phyloP scores from a whole-genome alignment of 2,888 invertebrate genomes.

The Busseola fusca region DNA sequence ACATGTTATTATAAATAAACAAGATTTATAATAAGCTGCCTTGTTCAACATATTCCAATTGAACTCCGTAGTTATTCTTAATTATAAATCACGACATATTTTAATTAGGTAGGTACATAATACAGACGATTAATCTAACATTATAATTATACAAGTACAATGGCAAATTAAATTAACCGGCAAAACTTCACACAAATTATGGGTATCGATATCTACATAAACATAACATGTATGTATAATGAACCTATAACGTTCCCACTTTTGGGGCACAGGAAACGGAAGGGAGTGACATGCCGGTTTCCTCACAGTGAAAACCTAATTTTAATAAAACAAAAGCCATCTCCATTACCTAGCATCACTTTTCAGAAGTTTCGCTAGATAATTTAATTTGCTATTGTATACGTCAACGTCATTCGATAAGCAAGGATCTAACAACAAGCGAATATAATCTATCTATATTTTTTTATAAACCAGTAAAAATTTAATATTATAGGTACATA shows the following conservation, averaged over 20 bases:
- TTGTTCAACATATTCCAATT: constrained; percentile 35
- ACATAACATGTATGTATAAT: background rate
- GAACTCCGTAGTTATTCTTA: constrained; percentile 38
- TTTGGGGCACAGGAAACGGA: background rate
- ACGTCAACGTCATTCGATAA: constrained; percentile 12
- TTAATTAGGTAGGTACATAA: constrained; percentile 8
- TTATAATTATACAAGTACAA: background rate
- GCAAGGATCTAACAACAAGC: constrained; percentile 40
- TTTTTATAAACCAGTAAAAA: constrained; percentile 6
- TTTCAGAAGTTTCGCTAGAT: constrained; percentile 1
- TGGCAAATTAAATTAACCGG: background rate
- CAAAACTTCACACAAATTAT: background rate
- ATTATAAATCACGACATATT: constrained; percentile 9
- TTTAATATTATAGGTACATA: background rate
- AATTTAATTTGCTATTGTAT: background rate
- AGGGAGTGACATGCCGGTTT: background rate
- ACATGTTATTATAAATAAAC: background rate
- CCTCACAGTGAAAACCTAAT: background rate
- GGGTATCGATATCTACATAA: background rate
- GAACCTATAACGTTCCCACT: background rate
- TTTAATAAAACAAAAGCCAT: background rate
- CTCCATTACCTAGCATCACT: background rate
- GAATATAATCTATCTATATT: background rate
- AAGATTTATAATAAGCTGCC: constrained; percentile 40
- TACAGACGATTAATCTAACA: constrained; percentile 29